Conservation (phyloP, 2,797 vertebrate genomes). For the Anomalospiza imberbis region DNA sequence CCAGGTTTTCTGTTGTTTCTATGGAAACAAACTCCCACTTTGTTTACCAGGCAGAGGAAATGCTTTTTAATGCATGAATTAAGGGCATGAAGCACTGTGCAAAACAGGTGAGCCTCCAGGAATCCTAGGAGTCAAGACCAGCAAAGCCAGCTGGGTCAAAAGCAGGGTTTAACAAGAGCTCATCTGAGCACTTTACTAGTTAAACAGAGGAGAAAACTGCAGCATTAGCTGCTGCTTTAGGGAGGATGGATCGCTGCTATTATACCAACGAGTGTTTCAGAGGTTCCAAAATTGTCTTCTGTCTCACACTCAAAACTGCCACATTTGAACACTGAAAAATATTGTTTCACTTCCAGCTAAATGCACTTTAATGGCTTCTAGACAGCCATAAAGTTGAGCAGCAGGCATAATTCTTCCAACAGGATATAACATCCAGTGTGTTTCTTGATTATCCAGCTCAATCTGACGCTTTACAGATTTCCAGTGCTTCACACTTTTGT, state of each 20-base stretch:
- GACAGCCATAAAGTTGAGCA: constrained; percentile 28
- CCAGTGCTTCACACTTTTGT: background rate
- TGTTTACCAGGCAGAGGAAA: constrained; percentile 10
- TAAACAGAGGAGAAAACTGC: constrained; percentile 20
- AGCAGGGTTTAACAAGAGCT: background rate
- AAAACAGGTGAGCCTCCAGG: background rate
- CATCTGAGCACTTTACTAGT: background rate
- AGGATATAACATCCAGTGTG: background rate
- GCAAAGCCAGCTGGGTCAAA: background rate
- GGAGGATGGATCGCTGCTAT: constrained; percentile 25
- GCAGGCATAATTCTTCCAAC: constrained; percentile 43
- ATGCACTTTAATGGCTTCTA: constrained; percentile 34
- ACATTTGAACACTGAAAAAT: constrained; percentile 60
- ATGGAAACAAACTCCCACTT: constrained; percentile 48
- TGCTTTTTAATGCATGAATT: constrained; percentile 1
- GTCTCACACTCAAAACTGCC: constrained; percentile 45
- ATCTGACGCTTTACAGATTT: constrained; percentile 5
- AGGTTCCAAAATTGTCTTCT: constrained; percentile 57
- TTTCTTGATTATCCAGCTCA: constrained; percentile 41
- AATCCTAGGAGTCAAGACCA: background rate
- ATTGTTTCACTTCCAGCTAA: constrained; percentile 53
- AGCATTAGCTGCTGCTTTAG: constrained; percentile 14
- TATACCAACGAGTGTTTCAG: constrained; percentile 7
- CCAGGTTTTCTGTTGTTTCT: background rate
- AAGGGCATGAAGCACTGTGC: background rate